Conservation (phyloP, 2,888 invertebrate species). For the Drosophila antonietae region DNA sequence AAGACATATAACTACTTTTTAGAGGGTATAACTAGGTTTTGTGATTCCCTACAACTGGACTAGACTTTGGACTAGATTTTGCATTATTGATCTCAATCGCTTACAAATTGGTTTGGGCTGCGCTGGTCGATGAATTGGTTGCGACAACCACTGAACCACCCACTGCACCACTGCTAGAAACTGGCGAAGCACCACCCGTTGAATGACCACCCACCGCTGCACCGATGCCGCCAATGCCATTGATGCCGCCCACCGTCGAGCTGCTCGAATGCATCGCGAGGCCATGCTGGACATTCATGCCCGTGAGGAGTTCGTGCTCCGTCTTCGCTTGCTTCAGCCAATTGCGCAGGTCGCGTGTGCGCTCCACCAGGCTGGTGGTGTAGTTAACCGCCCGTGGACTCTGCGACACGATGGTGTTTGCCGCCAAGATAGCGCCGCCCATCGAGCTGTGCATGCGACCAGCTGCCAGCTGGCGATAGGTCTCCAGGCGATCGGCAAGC, state of each 20-base stretch:
- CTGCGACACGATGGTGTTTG: slow-evolving; percentile 84
- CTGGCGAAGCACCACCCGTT: slow-evolving; percentile 10
- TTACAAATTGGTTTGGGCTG: slow-evolving; percentile 58
- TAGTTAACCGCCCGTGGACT: slow-evolving; percentile 85
- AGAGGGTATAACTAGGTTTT: slow-evolving; percentile 4
- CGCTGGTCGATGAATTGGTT: neutral
- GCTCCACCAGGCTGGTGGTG: slow-evolving; percentile 88
- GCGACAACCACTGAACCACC: neutral
- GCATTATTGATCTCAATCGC: neutral
- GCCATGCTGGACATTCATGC: slow-evolving; percentile 57
- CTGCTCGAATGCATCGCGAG: slow-evolving; percentile 29
- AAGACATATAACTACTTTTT: slow-evolving; percentile 6
- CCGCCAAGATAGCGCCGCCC: slow-evolving; percentile 84
- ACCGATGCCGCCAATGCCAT: slow-evolving; percentile 33
- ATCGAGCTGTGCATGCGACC: slow-evolving; percentile 85
- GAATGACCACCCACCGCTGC: slow-evolving; percentile 22
- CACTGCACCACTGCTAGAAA: neutral
- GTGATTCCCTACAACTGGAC: neutral
- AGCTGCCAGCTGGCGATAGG: slow-evolving; percentile 86
- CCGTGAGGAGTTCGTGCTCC: slow-evolving; percentile 83
- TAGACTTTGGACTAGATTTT: neutral
- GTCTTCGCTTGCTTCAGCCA: slow-evolving; percentile 87
- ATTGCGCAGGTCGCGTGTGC: slow-evolving; percentile 88
- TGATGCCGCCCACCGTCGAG: slow-evolving; percentile 20
- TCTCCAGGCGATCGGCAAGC: slow-evolving; percentile 86